Percentiles rank a stretch among this genome's conserved stretches.
Evolutionary conservation across 1,140 invertebrate genomes (phyloP).

Genomic region (Bombus superbus): DNA sequence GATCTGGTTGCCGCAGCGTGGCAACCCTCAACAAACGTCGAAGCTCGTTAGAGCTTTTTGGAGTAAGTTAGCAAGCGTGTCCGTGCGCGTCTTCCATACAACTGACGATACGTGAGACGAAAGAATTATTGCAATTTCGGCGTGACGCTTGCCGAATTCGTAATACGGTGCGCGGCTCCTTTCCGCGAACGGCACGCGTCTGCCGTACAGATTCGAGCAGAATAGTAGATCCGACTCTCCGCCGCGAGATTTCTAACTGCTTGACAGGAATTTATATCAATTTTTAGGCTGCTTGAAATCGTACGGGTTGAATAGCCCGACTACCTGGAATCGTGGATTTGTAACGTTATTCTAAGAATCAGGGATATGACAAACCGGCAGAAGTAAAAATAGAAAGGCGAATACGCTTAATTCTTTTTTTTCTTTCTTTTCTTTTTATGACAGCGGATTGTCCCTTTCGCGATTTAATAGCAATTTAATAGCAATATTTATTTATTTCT

Average conservation of each 20-base stretch:
- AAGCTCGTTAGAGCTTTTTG: conserved; percentile 77
- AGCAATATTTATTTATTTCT: too few relatives aligned
- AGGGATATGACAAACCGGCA: too few relatives aligned
- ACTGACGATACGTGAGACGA: conserved; percentile 73
- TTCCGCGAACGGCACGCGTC: conserved; percentile 56
- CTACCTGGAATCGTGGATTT: conserved; percentile 6
- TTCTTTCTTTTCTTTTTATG: too few relatives aligned
- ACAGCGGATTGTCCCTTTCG: too few relatives aligned
- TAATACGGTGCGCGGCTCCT: conserved; percentile 44
- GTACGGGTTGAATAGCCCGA: neutral
- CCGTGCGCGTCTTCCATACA: conserved; percentile 16
- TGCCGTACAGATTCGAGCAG: conserved; percentile 37
- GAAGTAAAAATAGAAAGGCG: too few relatives aligned
- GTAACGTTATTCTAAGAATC: neutral
- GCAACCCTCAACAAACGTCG: conserved; percentile 75
- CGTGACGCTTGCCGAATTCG: conserved; percentile 60
- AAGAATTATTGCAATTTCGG: conserved; percentile 79
- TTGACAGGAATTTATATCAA: conserved; percentile 32
- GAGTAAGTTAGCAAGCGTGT: conserved; percentile 67
- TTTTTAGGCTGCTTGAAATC: neutral
- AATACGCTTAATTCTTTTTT: too few relatives aligned
- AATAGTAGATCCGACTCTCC: conserved; percentile 4
- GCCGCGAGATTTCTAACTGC: neutral
- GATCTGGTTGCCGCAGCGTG: conserved; percentile 6
- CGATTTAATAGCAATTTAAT: too few relatives aligned